phyloP scores from a whole-genome alignment of 2,113 vertebrate species.

The Leptodactylus fuscus region DNA sequence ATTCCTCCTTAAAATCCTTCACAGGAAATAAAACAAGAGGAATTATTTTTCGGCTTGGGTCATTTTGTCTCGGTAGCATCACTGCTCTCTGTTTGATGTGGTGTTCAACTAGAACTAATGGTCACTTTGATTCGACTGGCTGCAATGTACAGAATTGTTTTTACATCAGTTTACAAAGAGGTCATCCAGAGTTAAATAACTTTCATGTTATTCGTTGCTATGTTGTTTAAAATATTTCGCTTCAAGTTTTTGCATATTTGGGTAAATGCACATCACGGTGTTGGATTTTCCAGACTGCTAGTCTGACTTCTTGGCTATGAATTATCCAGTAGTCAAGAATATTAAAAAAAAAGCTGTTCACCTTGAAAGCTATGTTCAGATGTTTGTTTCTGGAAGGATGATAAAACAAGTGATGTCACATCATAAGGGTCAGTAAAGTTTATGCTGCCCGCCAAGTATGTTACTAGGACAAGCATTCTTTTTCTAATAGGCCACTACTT shows the following conservation, averaged over 20 bases:
- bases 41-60: slow-evolving; percentile 37
- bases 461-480: too few relatives aligned
- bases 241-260: not conserved
- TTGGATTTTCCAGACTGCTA: not conserved
- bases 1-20: slow-evolving; percentile 50
- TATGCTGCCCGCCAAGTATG: too few relatives aligned
- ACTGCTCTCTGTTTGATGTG: slow-evolving; percentile 26
- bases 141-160: slow-evolving; percentile 11
- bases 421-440: too few relatives aligned
- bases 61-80: slow-evolving; percentile 27
- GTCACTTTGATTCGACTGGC: slow-evolving; percentile 18
- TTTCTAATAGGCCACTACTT: too few relatives aligned
- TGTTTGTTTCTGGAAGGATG: not conserved
- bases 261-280: not conserved
- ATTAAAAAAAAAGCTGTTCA: too few relatives aligned
- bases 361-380: not conserved
- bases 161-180: slow-evolving; percentile 12
- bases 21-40: slow-evolving; percentile 53
- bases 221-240: not conserved
- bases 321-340: too few relatives aligned
- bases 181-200: slow-evolving; percentile 26
- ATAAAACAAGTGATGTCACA: too few relatives aligned
- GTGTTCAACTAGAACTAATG: slow-evolving; percentile 53
- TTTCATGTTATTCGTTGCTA: not conserved
- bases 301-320: not conserved